Evolutionary conservation across 2,113 vertebrate genomes (phyloP).

Genomic region (Hippopotamus amphibius): DNA sequence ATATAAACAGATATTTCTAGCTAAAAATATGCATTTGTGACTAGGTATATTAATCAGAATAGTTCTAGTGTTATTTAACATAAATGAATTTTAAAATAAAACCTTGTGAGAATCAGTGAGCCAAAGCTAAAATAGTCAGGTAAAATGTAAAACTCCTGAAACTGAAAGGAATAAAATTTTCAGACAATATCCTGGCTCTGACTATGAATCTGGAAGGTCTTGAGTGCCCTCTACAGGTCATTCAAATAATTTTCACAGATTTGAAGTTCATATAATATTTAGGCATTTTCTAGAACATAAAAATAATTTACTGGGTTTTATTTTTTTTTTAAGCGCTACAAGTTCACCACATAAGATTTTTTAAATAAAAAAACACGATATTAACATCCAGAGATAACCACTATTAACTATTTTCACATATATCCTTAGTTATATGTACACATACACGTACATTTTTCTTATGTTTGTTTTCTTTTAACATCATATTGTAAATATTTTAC

Average conservation of each 20-base stretch:
- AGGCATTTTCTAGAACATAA: constrained; percentile 5
- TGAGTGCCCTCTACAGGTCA: constrained; percentile 78
- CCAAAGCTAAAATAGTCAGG: constrained; percentile 47
- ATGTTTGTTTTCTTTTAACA: neutral
- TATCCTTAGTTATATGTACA: neutral
- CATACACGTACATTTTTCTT: neutral
- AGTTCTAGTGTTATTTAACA: constrained; percentile 20
- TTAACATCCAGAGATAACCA: neutral
- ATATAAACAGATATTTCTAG: neutral
- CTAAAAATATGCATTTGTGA: neutral
- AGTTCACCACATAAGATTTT: neutral
- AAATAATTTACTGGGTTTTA: neutral
- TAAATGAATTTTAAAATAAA: constrained; percentile 58
- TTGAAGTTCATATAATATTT: neutral
- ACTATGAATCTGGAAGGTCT: constrained; percentile 42
- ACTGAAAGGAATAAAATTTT: neutral
- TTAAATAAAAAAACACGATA: neutral
- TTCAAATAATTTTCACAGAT: constrained; percentile 21
- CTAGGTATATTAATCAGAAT: neutral
- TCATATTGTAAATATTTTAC: neutral
- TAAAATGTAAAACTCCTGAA: constrained; percentile 50
- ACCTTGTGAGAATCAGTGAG: constrained; percentile 33
- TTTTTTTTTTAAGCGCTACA: neutral
- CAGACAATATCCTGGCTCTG: neutral
- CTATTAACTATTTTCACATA: constrained; percentile 26